Evolutionary conservation across 2,797 vertebrate species (phyloP).

Genomic region (Crax fasciolata): DNA sequence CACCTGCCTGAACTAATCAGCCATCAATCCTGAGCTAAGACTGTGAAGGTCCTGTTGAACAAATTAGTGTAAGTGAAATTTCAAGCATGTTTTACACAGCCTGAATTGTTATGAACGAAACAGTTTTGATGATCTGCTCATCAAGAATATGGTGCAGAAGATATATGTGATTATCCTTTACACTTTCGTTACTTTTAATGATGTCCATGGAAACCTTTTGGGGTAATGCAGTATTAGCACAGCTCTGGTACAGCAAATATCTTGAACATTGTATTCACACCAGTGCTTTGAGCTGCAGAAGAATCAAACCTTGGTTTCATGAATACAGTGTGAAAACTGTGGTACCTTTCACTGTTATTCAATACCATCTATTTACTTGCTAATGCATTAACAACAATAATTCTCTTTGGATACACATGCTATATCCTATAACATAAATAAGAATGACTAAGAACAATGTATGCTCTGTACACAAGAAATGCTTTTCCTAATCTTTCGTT

Average conservation of each 20-base stretch:
- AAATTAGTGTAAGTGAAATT: not conserved
- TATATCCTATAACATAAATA: not conserved
- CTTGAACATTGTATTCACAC: not conserved
- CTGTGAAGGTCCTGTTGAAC: not conserved
- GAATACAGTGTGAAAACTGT: not conserved
- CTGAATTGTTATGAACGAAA: not conserved
- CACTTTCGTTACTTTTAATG: not conserved
- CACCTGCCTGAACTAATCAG: not conserved
- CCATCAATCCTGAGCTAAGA: not conserved
- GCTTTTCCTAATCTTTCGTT: not conserved
- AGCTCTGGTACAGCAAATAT: not conserved
- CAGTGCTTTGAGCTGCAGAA: fast-evolving
- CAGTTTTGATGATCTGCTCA: not conserved
- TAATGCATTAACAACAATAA: not conserved
- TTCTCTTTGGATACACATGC: not conserved
- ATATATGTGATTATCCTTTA: not conserved
- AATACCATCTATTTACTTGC: not conserved
- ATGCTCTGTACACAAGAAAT: not conserved
- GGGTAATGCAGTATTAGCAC: not conserved
- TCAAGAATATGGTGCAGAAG: not conserved
- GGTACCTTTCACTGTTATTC: not conserved
- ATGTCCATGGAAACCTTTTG: not conserved
- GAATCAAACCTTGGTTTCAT: not conserved
- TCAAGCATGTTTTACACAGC: not conserved
- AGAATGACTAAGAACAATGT: not conserved